Conservation (phyloP, 2,113 vertebrate genomes). For the Lagenorhynchus albirostris region DNA sequence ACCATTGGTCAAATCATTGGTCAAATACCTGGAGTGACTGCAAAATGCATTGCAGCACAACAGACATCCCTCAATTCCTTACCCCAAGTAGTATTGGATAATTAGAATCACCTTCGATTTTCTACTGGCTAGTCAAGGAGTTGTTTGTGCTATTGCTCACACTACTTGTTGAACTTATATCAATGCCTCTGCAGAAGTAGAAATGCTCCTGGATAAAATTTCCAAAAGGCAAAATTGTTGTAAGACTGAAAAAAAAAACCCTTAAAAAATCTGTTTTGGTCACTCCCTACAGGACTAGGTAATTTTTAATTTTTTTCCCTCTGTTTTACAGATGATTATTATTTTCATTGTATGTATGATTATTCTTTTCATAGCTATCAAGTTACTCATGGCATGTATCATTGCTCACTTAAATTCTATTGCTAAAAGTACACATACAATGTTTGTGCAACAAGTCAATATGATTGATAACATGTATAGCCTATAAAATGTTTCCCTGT, state of each 20-base stretch:
- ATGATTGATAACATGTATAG: not conserved
- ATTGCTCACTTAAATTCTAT: not conserved
- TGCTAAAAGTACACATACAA: not conserved
- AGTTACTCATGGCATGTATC: not conserved
- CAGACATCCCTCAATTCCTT: not conserved
- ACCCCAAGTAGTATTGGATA: not conserved
- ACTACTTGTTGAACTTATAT: not conserved
- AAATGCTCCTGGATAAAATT: not conserved
- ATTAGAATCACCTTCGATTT: not conserved
- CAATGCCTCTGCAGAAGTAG: not conserved
- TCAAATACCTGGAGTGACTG: not conserved
- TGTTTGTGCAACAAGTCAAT: not conserved
- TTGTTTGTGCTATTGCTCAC: not conserved
- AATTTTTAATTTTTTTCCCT: not conserved
- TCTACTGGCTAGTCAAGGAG: not conserved
- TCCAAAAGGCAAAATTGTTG: not conserved
- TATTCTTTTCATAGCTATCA: not conserved
- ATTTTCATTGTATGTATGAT: not conserved
- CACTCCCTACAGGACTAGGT: not conserved
- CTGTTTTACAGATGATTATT: not conserved
- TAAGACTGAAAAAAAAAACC: not conserved
- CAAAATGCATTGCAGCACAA: not conserved
- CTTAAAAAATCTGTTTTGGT: not conserved
- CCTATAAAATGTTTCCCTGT: not conserved
- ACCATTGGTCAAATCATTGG: not conserved